Evolutionary conservation across 2,888 invertebrate species (phyloP).

Genomic region (Augochlorella aurata): DNA sequence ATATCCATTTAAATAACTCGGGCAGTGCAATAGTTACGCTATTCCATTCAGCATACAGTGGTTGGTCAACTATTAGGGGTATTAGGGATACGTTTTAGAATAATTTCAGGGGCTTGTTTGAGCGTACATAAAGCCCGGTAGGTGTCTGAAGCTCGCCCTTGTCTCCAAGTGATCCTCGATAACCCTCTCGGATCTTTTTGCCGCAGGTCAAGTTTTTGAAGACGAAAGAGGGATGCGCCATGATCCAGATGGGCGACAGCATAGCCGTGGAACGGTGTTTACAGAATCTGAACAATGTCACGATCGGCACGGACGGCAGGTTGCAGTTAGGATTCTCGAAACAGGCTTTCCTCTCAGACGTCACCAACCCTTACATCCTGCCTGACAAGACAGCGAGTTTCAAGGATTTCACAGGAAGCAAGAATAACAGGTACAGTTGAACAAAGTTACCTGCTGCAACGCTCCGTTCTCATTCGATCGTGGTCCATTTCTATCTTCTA

Average conservation of each 20-base stretch:
- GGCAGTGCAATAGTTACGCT: background rate
- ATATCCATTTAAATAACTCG: background rate
- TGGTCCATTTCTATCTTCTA: background rate
- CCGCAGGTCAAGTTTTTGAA: conserved; percentile 94
- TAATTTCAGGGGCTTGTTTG: background rate
- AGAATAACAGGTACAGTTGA: conserved; percentile 89
- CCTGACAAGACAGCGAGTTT: conserved; percentile 98
- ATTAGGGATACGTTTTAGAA: background rate
- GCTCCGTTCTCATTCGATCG: background rate
- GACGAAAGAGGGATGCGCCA: conserved; percentile 99
- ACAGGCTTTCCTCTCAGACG: conserved; percentile 97
- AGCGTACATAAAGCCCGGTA: background rate
- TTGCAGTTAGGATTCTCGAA: conserved; percentile 93
- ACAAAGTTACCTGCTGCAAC: conserved; percentile 1
- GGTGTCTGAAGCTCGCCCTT: background rate
- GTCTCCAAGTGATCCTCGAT: background rate
- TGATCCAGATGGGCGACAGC: conserved; percentile 99
- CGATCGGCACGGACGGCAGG: conserved; percentile 89
- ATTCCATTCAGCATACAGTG: background rate
- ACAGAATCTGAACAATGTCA: conserved; percentile 96
- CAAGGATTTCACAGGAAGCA: conserved; percentile 97
- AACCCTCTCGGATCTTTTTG: conserved; percentile 2
- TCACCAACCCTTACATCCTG: conserved; percentile 96
- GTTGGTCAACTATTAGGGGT: background rate
- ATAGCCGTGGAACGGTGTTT: conserved; percentile 97